These are phyloP conservation scores for Apocrypta bakeri DNA, from an alignment of 1,140 invertebrate genomes.

Conservation along the genomic window DNA sequence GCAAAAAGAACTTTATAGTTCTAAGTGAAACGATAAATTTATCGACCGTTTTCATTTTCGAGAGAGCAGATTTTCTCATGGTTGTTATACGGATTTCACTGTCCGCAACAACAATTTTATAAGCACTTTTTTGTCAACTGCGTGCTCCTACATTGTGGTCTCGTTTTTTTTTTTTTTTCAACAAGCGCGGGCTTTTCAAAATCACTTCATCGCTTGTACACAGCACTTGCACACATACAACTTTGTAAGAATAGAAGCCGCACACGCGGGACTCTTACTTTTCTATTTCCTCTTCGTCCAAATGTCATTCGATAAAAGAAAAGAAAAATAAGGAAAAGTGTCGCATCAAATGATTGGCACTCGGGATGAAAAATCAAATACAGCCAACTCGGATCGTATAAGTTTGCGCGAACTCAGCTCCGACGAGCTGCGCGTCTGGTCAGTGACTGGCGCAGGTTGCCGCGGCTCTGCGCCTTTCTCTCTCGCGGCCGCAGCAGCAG, in stretches of 20 bases:
- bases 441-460: slow-evolving; percentile 69
- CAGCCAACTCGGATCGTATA: no score
- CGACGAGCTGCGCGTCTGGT: slow-evolving; percentile 60
- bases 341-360: no score
- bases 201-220: no score
- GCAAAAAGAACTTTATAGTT: neutral
- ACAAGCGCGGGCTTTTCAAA: neutral
- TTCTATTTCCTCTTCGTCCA: neutral
- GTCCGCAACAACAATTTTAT: no score
- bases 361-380: no score
- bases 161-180: no score
- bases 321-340: no score
- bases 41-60: neutral
- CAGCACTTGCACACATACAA: no score
- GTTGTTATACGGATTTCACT: neutral
- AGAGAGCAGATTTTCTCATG: neutral
- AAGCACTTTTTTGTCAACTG: no score
- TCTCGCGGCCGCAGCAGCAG: slow-evolving; percentile 18
- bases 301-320: no score
- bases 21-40: neutral
- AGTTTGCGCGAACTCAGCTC: slow-evolving; percentile 15
- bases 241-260: no score
- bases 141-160: no score
- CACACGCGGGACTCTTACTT: neutral
- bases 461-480: slow-evolving; percentile 25